A percentile compares a stretch with the other conserved stretches of the same genome.
Conservation (phyloP, 2,888 invertebrate genomes). For the Caradrina kadenii region DNA sequence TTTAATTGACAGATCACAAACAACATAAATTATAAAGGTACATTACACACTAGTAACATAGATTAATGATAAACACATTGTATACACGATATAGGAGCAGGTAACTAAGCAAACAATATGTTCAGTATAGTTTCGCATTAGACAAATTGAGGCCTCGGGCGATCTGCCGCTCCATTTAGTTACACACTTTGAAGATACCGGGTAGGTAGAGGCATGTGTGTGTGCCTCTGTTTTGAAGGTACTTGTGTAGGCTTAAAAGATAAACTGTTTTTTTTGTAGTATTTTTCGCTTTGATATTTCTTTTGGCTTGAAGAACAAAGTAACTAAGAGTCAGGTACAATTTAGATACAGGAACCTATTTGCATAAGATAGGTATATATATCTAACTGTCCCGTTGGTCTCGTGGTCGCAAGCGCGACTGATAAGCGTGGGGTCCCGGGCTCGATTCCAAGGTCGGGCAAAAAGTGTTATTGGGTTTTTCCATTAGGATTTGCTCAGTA, state of each 20-base stretch:
- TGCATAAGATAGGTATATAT: too few species aligned
- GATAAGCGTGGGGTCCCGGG: too few species aligned
- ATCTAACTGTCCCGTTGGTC: too few species aligned
- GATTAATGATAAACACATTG: slow-evolving; percentile 42
- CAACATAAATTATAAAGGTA: slow-evolving; percentile 6
- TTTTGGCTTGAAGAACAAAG: background rate
- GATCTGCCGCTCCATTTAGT: slow-evolving; percentile 48
- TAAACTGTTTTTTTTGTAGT: slow-evolving; percentile 9
- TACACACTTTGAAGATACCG: slow-evolving; percentile 60
- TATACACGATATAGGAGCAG: slow-evolving; percentile 17
- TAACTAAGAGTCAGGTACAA: background rate
- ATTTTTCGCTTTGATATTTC: slow-evolving; percentile 27
- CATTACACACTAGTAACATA: slow-evolving; percentile 19
- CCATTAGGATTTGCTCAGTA: too few species aligned
- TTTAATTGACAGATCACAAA: slow-evolving; percentile 15
- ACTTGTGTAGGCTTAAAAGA: slow-evolving; percentile 13
- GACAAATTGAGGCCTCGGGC: slow-evolving; percentile 68
- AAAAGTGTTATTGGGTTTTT: too few species aligned
- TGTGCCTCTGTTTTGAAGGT: slow-evolving; percentile 21
- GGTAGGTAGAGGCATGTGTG: slow-evolving; percentile 8
- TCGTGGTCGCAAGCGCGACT: too few species aligned
- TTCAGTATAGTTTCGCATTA: slow-evolving; percentile 72
- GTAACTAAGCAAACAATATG: slow-evolving; percentile 58
- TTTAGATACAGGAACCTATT: too few species aligned
- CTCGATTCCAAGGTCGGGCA: too few species aligned